These are phyloP conservation scores for Phytoseiulus persimilis DNA, from an alignment of 2,888 invertebrate genomes.

Conservation along the genomic window DNA sequence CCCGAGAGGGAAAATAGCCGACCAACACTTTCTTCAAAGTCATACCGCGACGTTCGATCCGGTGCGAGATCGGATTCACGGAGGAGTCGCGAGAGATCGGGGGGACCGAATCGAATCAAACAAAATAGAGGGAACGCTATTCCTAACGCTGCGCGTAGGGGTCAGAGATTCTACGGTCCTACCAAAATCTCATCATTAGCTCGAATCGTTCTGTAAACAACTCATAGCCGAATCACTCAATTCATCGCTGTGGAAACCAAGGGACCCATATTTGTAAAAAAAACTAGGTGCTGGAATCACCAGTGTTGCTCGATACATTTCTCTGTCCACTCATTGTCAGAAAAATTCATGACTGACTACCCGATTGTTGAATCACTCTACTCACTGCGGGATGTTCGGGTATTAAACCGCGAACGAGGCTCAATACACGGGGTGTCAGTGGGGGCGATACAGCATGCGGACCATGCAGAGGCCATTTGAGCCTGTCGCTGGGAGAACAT, in stretches of 20 bases:
- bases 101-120: background rate
- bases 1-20: background rate
- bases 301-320: background rate
- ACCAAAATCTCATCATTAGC: background rate
- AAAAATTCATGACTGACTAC: background rate
- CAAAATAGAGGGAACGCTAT: too few relatives aligned
- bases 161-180: too few relatives aligned
- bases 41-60: background rate
- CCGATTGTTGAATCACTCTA: background rate
- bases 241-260: background rate
- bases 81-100: background rate
- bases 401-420: background rate
- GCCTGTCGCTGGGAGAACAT: too few relatives aligned
- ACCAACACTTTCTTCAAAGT: background rate
- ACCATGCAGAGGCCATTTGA: too few relatives aligned
- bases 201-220: background rate
- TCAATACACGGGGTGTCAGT: background rate
- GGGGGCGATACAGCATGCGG: background rate
- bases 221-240: background rate
- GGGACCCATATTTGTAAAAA: background rate
- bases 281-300: background rate
- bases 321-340: background rate
- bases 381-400: background rate
- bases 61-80: background rate
- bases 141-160: too few relatives aligned